A percentile compares a stretch with the other conserved stretches of the same genome.
Evolutionary conservation across 2,888 invertebrate genomes (phyloP).

Genomic region (Lycaena phlaeas): DNA sequence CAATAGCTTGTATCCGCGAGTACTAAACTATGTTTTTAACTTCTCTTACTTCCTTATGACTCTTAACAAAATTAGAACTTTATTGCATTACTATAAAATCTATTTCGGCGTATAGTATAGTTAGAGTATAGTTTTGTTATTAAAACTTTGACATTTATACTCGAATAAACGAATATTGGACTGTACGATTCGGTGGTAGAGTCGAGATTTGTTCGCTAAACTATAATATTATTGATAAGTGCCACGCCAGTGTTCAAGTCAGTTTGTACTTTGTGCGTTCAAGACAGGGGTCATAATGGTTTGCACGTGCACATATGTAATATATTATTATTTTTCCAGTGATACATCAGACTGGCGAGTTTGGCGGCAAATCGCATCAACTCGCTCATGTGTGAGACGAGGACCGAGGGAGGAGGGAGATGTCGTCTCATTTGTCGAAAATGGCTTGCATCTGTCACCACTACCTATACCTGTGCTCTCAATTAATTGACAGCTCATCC

Average conservation of each 20-base stretch:
- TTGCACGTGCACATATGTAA: constrained; percentile 34
- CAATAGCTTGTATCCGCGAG: constrained; percentile 1
- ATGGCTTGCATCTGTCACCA: too few species aligned
- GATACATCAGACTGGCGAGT: constrained; percentile 56
- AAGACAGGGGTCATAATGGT: constrained; percentile 19
- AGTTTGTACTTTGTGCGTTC: neutral
- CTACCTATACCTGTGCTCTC: too few species aligned
- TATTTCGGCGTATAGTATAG: constrained; percentile 1
- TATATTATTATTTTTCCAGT: constrained; percentile 58
- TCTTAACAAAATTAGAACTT: neutral
- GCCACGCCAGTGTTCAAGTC: too few species aligned
- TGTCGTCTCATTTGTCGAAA: too few species aligned
- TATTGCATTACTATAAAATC: constrained; percentile 1
- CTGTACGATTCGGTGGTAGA: neutral
- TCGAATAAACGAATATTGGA: neutral
- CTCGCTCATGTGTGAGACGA: constrained; percentile 42
- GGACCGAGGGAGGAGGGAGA: too few species aligned
- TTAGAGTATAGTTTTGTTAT: constrained; percentile 1
- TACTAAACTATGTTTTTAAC: neutral
- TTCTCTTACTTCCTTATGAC: neutral
- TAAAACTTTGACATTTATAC: neutral
- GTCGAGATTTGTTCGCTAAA: neutral
- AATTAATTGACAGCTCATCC: too few species aligned
- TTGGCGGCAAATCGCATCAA: constrained; percentile 59
- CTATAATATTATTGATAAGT: neutral